Base-by-base conservation (phyloP, 1,140 invertebrate species). In the Araneus ventricosus region DNA sequence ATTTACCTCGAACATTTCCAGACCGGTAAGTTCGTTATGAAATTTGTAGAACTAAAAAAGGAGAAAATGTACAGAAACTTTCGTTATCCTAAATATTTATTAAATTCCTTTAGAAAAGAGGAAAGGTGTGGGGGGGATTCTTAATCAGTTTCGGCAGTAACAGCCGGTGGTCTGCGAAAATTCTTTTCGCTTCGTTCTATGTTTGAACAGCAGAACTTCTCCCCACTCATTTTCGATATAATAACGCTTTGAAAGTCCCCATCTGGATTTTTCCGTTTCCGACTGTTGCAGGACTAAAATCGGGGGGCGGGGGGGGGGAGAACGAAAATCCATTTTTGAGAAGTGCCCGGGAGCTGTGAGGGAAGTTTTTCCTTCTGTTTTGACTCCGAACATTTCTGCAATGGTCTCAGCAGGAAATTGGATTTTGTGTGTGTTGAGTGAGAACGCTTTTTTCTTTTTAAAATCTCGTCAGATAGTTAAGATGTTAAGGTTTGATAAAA, bases 311-410 rank as follows among this genome's bases (percentile, higher is more conserved):
- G 27, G 63, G 57, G 17, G 8, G 45, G 45, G 7, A 8, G n/a
- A 14, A 67, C n/a, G 63, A 30, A 67, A 67, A 67, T 67, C 63
- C 24, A 67, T n/a, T 52, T 67, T 67, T 67, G 63, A 67, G 63
- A n/a, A 14, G 63, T 67, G 27, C n/a, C 24, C 4, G 24, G 4
- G 63, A 67, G 6, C 27, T 30, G 27, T 14, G 14, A 30, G 10
- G 63, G 17, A 52, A 52, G 45, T 52, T 52, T 45, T 52, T 52
- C 45, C 14, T 52, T 52, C 17, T 52, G 45, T 52, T 52, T 52
- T 52, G 45, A 52, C 45, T 52, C 17, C 10, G 45, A 52, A 52
- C 45, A 52, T 52, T 45, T 52, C 17, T 14, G 2, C 45, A 14
- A 52, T 14, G 45, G 45, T 52, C 10, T 10, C 10, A 52, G 45